Evolutionary conservation across 1,140 invertebrate species (phyloP).

Genomic region (Apis cerana): DNA sequence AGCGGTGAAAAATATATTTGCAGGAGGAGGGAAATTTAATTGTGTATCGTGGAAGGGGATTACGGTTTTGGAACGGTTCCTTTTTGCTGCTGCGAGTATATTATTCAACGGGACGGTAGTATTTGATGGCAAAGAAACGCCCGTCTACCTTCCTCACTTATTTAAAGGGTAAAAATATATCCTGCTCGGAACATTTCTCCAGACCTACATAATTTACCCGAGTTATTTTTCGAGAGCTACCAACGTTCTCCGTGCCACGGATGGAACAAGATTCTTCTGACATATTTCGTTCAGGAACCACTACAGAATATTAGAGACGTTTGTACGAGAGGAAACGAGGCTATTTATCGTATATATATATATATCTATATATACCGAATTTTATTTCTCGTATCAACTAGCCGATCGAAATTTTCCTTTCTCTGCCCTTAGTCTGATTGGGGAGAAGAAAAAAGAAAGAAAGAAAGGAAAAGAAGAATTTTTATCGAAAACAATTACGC

Average conservation of each 20-base stretch:
- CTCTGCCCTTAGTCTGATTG: no score
- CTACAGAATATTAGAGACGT: background rate
- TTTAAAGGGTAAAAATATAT: constrained; percentile 65
- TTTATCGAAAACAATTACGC: no score
- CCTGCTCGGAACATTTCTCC: constrained; percentile 12
- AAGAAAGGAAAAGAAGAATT: no score
- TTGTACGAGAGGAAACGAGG: background rate
- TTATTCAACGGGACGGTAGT: constrained; percentile 57
- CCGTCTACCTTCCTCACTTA: constrained; percentile 57
- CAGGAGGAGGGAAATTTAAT: constrained; percentile 28
- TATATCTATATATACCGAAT: background rate
- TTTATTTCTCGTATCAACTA: background rate
- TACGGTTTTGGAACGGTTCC: constrained; percentile 29
- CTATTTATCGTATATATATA: background rate
- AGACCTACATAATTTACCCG: constrained; percentile 39
- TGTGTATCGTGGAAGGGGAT: constrained; percentile 35
- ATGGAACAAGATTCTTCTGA: constrained; percentile 10
- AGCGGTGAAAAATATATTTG: constrained; percentile 24
- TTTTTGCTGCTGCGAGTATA: constrained; percentile 39
- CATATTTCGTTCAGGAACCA: background rate
- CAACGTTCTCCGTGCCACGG: background rate
- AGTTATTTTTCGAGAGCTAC: constrained; percentile 39
- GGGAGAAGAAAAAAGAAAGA: no score
- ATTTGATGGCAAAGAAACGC: constrained; percentile 51
- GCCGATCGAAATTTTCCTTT: background rate